phyloP scores from a whole-genome alignment of 1,140 invertebrate species.

The Listronotus bonariensis region DNA sequence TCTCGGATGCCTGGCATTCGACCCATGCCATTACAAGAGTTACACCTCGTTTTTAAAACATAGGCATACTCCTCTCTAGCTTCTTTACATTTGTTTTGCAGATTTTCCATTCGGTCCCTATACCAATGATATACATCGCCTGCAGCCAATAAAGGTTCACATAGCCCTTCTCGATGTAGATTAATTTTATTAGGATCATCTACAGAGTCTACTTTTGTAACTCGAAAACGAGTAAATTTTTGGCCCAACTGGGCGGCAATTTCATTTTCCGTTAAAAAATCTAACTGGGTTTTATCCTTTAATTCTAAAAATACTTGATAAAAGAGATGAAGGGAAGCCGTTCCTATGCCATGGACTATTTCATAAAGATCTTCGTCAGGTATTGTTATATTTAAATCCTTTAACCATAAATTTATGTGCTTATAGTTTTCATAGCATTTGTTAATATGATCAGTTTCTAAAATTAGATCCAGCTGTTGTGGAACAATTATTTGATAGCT shows the following conservation, averaged over 20 bases:
- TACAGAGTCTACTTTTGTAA: background rate
- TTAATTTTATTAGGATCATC: slow-evolving; percentile 10
- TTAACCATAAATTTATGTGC: slow-evolving; percentile 59
- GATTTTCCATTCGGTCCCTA: slow-evolving; percentile 55
- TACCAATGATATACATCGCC: slow-evolving; percentile 62
- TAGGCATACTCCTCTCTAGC: slow-evolving; percentile 39
- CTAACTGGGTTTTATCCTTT: slow-evolving; percentile 57
- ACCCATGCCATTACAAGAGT: background rate
- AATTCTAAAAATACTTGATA: slow-evolving; percentile 65
- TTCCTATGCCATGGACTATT: slow-evolving; percentile 59
- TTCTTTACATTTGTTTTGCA: slow-evolving; percentile 41
- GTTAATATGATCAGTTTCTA: slow-evolving; percentile 54
- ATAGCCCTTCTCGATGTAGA: slow-evolving; percentile 15
- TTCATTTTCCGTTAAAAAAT: slow-evolving; percentile 34
- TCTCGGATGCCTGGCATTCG: background rate
- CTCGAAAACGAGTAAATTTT: slow-evolving; percentile 2
- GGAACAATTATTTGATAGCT: slow-evolving; percentile 57
- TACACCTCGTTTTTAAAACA: slow-evolving; percentile 2
- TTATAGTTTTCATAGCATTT: slow-evolving; percentile 59
- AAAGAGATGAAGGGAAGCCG: slow-evolving; percentile 60
- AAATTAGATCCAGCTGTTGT: slow-evolving; percentile 49
- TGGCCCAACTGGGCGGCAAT: slow-evolving; percentile 12
- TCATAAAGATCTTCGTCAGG: slow-evolving; percentile 57
- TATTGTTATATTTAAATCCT: slow-evolving; percentile 58
- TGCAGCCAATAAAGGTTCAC: slow-evolving; percentile 55